Evolutionary conservation across 1,140 invertebrate species (phyloP).

Genomic region (Pomacea maculata): DNA sequence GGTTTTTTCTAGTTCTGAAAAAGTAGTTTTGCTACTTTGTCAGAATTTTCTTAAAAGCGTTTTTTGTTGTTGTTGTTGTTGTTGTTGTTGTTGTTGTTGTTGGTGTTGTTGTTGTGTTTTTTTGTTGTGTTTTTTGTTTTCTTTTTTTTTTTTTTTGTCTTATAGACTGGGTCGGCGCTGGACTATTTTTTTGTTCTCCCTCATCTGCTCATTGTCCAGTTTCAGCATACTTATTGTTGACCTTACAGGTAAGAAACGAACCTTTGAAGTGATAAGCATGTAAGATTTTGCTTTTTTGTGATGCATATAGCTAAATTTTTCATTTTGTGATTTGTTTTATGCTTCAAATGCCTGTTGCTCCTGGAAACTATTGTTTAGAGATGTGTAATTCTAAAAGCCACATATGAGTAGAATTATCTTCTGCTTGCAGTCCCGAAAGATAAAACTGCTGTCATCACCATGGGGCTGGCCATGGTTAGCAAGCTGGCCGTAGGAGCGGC

Average conservation of each 20-base stretch:
- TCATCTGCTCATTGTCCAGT: neutral
- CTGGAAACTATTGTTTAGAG: too few species aligned
- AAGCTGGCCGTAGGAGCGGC: constrained; percentile 12
- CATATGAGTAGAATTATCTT: too few species aligned
- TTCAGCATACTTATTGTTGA: constrained; percentile 16
- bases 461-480: constrained; percentile 18
- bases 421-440: constrained; percentile 3
- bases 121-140: too few species aligned
- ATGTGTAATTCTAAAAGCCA: too few species aligned
- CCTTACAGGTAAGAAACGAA: neutral
- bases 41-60: too few species aligned
- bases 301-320: neutral
- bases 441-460: constrained; percentile 4
- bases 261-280: neutral
- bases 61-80: too few species aligned
- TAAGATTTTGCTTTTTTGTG: neutral
- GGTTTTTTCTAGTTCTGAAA: too few species aligned
- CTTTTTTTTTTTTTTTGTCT: neutral
- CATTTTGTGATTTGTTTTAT: too few species aligned
- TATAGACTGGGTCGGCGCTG: constrained; percentile 7
- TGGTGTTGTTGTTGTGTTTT: too few species aligned
- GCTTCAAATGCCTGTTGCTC: too few species aligned
- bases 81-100: too few species aligned
- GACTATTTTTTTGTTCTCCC: constrained; percentile 5
- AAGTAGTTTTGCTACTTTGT: too few species aligned